Evolutionary conservation across 2,888 invertebrate species (phyloP).

Genomic region (Altica lythri): DNA sequence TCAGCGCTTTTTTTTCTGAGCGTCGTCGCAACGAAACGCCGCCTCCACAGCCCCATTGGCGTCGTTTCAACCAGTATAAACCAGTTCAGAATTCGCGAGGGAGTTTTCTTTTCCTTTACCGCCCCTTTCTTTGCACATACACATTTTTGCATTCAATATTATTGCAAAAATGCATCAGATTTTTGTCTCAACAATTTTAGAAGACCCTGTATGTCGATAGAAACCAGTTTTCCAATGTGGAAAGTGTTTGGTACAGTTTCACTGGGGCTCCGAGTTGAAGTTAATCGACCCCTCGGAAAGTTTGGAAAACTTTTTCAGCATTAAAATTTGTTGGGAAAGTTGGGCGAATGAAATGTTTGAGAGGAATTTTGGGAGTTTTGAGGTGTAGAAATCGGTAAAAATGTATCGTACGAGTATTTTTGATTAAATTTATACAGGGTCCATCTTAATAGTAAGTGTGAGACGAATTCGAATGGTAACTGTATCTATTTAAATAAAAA

Average conservation of each 20-base stretch:
- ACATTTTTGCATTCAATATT: conserved; percentile 35
- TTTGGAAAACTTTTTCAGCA: conserved; percentile 57
- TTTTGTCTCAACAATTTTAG: conserved; percentile 5
- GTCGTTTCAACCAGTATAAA: conserved; percentile 50
- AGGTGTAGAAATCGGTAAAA: conserved; percentile 30
- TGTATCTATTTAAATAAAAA: conserved; percentile 3
- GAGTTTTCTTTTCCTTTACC: conserved; percentile 49
- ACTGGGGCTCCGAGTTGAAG: conserved; percentile 53
- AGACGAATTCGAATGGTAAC: conserved; percentile 6
- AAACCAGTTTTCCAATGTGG: conserved; percentile 23
- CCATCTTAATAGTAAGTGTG: not conserved
- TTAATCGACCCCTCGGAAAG: conserved; percentile 58
- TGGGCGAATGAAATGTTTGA: conserved; percentile 51
- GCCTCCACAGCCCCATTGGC: conserved; percentile 54
- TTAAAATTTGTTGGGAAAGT: conserved; percentile 57
- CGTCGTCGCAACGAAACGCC: conserved; percentile 54
- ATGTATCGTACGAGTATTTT: conserved; percentile 22
- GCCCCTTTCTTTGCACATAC: conserved; percentile 44
- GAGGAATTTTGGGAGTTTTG: conserved; percentile 43
- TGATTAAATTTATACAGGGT: conserved; percentile 1
- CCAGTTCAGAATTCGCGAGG: conserved; percentile 36
- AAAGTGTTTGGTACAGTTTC: conserved; percentile 51
- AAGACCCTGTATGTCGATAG: conserved; percentile 24
- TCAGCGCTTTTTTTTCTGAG: conserved; percentile 47
- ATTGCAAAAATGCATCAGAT: conserved; percentile 18